Conservation (phyloP, 1,140 invertebrate species). For the Eriocheir sinensis region DNA sequence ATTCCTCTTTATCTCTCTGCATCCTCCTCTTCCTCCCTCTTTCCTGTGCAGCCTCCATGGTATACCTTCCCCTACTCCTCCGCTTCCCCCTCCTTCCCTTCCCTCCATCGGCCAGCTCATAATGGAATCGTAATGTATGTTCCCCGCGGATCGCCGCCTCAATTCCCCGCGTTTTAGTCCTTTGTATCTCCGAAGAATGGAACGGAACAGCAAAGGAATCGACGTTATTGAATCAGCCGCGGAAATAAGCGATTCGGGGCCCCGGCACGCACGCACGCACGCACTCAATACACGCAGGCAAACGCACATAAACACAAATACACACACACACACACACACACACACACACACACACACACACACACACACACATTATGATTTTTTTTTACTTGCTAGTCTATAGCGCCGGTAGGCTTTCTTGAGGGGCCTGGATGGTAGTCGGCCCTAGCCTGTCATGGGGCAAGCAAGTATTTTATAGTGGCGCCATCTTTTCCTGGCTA, state of each 20-base stretch:
- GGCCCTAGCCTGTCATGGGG: no score
- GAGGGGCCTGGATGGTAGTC: no score
- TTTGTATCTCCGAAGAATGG: not conserved
- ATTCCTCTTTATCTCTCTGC: not conserved
- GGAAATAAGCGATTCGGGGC: not conserved
- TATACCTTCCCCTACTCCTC: not conserved
- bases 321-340: no score
- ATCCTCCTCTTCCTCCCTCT: not conserved
- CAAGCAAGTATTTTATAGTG: no score
- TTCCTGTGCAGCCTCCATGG: no score
- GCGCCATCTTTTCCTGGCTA: no score
- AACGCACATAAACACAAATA: no score
- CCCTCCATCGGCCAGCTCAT: not conserved
- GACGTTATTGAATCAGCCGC: not conserved
- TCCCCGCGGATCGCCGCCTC: not conserved
- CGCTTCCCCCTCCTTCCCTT: not conserved
- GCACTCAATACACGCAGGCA: not conserved
- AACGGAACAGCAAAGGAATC: not conserved
- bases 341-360: no score
- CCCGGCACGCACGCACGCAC: no score
- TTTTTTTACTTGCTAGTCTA: no score
- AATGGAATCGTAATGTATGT: not conserved
- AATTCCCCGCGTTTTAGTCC: not conserved
- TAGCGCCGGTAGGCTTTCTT: no score
- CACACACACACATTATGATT: no score